Base-by-base conservation (phyloP, 2,113 vertebrate species). In the Hiodon tergisus region DNA sequence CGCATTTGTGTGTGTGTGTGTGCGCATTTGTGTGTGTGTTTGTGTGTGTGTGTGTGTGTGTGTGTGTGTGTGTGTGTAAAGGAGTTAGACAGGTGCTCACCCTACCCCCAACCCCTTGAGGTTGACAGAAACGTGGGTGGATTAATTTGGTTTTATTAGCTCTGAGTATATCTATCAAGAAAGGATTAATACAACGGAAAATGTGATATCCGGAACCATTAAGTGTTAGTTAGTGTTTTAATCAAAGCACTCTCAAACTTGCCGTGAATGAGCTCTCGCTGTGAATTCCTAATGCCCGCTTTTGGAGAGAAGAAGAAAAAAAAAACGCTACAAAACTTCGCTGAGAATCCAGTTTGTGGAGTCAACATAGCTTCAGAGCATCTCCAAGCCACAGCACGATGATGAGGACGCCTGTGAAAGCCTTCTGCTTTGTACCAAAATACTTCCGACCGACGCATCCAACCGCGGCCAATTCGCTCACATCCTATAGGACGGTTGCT, bases 121-220 rank as follows among this genome's bases (percentile, higher is more conserved):
- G 87, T 31, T 86, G 85, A 85, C 86, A 85, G 83, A 86, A 60
- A 87, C 88, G 85, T 82, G 83, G 86, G 87, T 87, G 86, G 85
- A 90, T 88, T 89, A 87, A 90, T 89, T 88, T 85, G 84, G 87
- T 89, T 84, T 87, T 89, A 90, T 89, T 89, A 89, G 86, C 87
- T 88, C 85, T 88, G 86, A 88, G 86, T 83, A 86, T 88, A 83
- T 79, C 84, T 86, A 89, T 85, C 81, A 83, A 83, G 67, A 87
- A 84, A 86, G 85, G 83, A 88, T 90, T 90, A 89, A 88, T 88
- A 89, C 87, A 87, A 88, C 86, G 85, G 85, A 90, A 88, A 31
- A 89, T 88, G 82, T 86, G 84, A 88, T 87, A 88, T 87, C 86
- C 87, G 82, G 76, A 85, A 85, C 85, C 83, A 87, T 87, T 85